Evolutionary conservation across 2,797 vertebrate species (phyloP), one percentile per base, ranked within the genome.

Genomic region (Rhynchonycteris naso): DNA sequence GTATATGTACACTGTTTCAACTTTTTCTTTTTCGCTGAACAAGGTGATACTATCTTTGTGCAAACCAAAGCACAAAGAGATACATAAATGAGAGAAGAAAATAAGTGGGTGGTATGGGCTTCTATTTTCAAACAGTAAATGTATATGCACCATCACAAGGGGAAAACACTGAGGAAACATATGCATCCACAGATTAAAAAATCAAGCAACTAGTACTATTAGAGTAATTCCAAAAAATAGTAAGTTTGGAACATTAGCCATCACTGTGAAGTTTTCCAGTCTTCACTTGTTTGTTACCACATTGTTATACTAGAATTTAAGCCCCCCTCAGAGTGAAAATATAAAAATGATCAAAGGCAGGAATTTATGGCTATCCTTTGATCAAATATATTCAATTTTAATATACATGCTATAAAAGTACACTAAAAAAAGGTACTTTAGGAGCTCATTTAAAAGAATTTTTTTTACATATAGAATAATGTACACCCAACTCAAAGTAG

Each of bases 301-400:
- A 43, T 66, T 84, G 94, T 58, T 47, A 65, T 74, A 50, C 9
- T 9, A 15, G 59, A 95, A 66, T 33, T n/a, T 79, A 96, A 90
- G 92, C 68, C 66, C 87, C 94, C 82, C 94, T 92, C 81, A 47
- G 86, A 96, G 96, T 96, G 93, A 95, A 97, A 97, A 97, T 54
- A 97, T 50, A 91, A 97, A 35, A 97, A 93, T 94, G 84, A 88
- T 63, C 68, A 1, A 90, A 94, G 93, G 95, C 93, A 96, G 93
- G 84, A 52, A 72, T 98, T 96, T 96, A 69, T 74, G 90, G 66
- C 92, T 97, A 92, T 97, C 95, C 97, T 96, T 95, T 95, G 96
- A 95, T 98, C 98, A 98, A 98, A 98, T 98, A 98, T 79, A 98
- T 80, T 98, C 95, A 96, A 94, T 97, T 96, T 97, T 97, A 98